phyloP scores from a whole-genome alignment of 2,113 vertebrate species.

The Potamarius usumacintae region DNA sequence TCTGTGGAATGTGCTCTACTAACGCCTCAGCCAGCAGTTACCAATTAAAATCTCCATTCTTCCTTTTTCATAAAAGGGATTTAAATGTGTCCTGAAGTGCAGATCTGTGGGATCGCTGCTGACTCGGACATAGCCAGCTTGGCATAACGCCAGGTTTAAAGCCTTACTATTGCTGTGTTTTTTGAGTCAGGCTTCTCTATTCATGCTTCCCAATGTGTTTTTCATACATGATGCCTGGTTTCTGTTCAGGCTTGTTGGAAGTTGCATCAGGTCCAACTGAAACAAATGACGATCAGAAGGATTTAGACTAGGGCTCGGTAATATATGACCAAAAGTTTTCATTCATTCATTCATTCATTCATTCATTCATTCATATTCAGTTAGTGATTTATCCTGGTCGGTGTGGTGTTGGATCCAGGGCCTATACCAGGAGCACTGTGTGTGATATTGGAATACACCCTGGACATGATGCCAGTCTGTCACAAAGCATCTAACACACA shows the following conservation, averaged over 20 bases:
- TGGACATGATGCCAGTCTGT: background rate
- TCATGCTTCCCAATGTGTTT: background rate
- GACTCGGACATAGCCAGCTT: background rate
- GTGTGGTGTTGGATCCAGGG: background rate
- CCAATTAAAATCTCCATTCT: background rate
- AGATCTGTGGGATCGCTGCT: conserved; percentile 11
- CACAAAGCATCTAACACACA: background rate
- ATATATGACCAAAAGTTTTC: background rate
- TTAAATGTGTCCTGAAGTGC: background rate
- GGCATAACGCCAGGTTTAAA: background rate
- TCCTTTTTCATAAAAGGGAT: background rate
- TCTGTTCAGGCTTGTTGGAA: background rate
- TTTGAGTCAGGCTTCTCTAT: background rate
- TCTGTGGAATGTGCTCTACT: conserved; percentile 17
- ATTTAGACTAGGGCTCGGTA: background rate
- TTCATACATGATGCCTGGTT: background rate
- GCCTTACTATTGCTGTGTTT: background rate
- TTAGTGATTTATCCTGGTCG: background rate
- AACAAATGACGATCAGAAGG: background rate
- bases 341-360: background rate
- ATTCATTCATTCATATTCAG: background rate
- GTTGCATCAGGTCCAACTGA: background rate
- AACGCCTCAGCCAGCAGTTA: conserved; percentile 1
- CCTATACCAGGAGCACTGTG: background rate
- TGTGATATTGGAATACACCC: too few relatives aligned